Evolutionary conservation across 2,888 invertebrate species (phyloP).

Genomic region (Flexamia atlantica): DNA sequence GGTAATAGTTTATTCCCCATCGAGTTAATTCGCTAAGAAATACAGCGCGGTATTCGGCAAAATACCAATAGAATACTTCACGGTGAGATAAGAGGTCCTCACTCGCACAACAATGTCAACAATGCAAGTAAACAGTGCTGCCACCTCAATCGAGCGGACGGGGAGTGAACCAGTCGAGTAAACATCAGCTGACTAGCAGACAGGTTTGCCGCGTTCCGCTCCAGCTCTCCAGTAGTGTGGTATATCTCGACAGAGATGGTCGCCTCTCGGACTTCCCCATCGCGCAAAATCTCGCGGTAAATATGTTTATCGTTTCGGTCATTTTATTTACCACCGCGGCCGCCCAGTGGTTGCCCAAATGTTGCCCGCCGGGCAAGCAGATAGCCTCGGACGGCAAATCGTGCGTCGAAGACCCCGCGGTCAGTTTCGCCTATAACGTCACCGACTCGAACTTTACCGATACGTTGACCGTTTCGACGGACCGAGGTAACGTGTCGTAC

Average conservation of each 20-base stretch:
- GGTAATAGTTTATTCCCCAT: too few species aligned
- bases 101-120: neutral
- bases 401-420: neutral
- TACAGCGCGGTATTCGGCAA: too few species aligned
- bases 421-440: neutral
- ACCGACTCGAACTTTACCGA: neutral
- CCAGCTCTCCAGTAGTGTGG: neutral
- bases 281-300: neutral
- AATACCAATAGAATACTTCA: too few species aligned
- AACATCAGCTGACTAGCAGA: neutral
- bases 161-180: neutral
- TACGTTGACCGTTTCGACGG: neutral
- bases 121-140: neutral
- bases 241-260: neutral
- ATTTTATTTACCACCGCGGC: neutral
- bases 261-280: neutral
- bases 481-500: neutral
- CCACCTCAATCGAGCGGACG: neutral
- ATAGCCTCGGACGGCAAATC: conserved; percentile 30
- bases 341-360: conserved; percentile 33
- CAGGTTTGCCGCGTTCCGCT: neutral
- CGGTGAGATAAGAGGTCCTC: too few species aligned
- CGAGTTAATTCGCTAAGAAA: too few species aligned
- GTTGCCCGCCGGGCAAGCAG: conserved; percentile 11
- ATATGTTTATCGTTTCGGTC: neutral